Evolutionary conservation across 2,888 invertebrate species (phyloP).

Genomic region (Epsilonema sp.): DNA sequence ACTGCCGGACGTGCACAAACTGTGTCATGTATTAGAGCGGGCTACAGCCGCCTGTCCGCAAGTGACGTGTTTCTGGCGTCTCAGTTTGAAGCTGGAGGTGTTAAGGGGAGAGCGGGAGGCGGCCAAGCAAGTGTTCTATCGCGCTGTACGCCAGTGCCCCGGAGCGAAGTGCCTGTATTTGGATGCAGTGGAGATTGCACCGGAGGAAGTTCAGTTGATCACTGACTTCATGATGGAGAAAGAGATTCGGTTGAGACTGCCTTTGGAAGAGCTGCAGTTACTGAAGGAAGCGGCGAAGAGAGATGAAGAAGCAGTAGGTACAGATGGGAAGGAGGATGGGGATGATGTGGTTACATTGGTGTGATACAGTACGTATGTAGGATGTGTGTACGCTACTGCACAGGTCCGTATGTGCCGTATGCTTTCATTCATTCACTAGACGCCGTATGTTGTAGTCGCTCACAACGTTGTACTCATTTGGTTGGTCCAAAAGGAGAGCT

Average conservation of each 20-base stretch:
- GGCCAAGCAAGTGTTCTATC: slow-evolving; percentile 24
- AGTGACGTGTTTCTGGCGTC: slow-evolving; percentile 1
- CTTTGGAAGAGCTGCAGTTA: slow-evolving; percentile 34
- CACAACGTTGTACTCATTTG: too few relatives aligned
- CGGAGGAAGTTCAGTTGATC: slow-evolving; percentile 28
- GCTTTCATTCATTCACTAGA: too few relatives aligned
- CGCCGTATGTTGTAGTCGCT: too few relatives aligned
- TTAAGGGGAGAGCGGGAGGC: not conserved
- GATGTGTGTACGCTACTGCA: too few relatives aligned
- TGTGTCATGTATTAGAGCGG: slow-evolving; percentile 1
- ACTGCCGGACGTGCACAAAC: not conserved
- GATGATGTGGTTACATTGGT: too few relatives aligned
- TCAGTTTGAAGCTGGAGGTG: slow-evolving; percentile 3
- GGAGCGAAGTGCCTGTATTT: slow-evolving; percentile 33
- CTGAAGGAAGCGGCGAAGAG: slow-evolving; percentile 14
- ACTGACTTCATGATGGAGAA: slow-evolving; percentile 34
- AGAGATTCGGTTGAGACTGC: slow-evolving; percentile 31
- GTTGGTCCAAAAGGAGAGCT: too few relatives aligned
- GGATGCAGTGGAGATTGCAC: slow-evolving; percentile 29
- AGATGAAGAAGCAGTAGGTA: too few relatives aligned
- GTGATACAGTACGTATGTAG: too few relatives aligned
- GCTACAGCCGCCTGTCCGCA: not conserved
- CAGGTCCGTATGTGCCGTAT: too few relatives aligned
- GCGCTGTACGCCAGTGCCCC: slow-evolving; percentile 32
- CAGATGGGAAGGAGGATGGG: too few relatives aligned